Conservation (phyloP, 2,888 invertebrate species). For the Drosophila pullipes region DNA sequence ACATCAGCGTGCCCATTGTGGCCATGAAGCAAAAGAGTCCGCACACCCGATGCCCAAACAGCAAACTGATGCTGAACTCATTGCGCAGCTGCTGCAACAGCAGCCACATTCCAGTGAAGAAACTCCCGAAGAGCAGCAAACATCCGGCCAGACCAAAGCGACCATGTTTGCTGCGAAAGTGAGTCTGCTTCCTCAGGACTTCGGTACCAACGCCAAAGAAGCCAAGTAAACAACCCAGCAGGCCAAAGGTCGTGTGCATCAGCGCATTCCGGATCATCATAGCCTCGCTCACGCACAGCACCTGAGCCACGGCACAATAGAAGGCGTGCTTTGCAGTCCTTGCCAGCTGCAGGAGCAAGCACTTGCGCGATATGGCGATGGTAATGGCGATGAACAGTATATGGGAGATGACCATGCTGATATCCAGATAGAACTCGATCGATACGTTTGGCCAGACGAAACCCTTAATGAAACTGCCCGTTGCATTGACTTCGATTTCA, state of each 20-base stretch:
- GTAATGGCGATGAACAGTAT: slow-evolving; percentile 13
- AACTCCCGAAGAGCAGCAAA: background rate
- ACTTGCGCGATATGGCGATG: slow-evolving; percentile 16
- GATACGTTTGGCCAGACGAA: slow-evolving; percentile 6
- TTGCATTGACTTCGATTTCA: slow-evolving; percentile 8
- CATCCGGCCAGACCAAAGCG: slow-evolving; percentile 28
- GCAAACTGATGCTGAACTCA: background rate
- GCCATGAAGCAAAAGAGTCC: slow-evolving; percentile 24
- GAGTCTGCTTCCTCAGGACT: background rate
- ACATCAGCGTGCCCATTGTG: slow-evolving; percentile 30
- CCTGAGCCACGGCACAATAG: slow-evolving; percentile 25
- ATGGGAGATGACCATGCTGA: background rate
- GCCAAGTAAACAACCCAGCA: slow-evolving; percentile 19
- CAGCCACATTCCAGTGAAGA: slow-evolving; percentile 21
- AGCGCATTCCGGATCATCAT: background rate
- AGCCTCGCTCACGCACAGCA: slow-evolving; percentile 29
- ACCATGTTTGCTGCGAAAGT: slow-evolving; percentile 41
- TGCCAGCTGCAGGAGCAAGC: slow-evolving; percentile 11
- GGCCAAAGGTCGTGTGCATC: slow-evolving; percentile 36
- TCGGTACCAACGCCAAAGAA: slow-evolving; percentile 25
- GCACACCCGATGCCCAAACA: slow-evolving; percentile 25
- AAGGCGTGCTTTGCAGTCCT: slow-evolving; percentile 39
- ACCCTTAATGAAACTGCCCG: background rate
- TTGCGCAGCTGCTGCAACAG: background rate
- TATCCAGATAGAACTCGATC: background rate